phyloP scores from a whole-genome alignment of 2,797 vertebrate genomes.

The Cichlasoma orientale region DNA sequence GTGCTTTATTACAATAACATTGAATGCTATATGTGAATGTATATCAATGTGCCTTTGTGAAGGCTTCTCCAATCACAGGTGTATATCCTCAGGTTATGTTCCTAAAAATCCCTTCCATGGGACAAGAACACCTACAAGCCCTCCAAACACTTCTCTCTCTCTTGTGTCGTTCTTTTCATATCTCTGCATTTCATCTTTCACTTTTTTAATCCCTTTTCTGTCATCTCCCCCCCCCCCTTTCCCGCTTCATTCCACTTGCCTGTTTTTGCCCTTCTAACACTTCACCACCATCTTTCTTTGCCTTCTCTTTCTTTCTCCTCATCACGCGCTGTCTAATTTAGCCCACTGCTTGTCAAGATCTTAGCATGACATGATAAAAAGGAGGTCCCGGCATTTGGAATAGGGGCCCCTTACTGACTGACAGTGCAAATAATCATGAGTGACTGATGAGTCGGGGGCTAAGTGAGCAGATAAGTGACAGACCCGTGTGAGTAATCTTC shows the following conservation, averaged over 20 bases:
- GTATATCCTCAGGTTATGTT: slow-evolving; percentile 63
- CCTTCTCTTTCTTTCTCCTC: slow-evolving; percentile 25
- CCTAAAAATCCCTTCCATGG: slow-evolving; percentile 40
- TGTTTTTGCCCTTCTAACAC: slow-evolving; percentile 29
- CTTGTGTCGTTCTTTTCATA: slow-evolving; percentile 32
- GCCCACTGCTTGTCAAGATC: slow-evolving; percentile 60
- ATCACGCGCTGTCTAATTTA: slow-evolving; percentile 65
- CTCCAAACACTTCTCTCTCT: slow-evolving; percentile 50
- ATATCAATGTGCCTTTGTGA: slow-evolving; percentile 37
- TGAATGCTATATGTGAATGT: not conserved
- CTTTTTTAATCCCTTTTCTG: slow-evolving; percentile 47
- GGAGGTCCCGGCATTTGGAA: slow-evolving; percentile 47
- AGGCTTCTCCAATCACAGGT: slow-evolving; percentile 59
- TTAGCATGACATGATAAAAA: slow-evolving; percentile 63
- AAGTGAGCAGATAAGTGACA: slow-evolving; percentile 56
- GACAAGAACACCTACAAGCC: slow-evolving; percentile 59
- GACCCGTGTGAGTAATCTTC: slow-evolving; percentile 40
- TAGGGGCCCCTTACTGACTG: slow-evolving; percentile 48
- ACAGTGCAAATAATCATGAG: slow-evolving; percentile 58
- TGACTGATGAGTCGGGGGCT: slow-evolving; percentile 63
- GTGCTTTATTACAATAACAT: not conserved
- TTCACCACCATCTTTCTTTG: slow-evolving; percentile 14
- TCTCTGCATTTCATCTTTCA: slow-evolving; percentile 53
- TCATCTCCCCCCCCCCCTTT: slow-evolving; percentile 20
- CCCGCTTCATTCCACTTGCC: not conserved